Evolutionary conservation across 2,113 vertebrate species (phyloP), one percentile per base, ranked within the genome.

Genomic region (Labeo rohita): DNA sequence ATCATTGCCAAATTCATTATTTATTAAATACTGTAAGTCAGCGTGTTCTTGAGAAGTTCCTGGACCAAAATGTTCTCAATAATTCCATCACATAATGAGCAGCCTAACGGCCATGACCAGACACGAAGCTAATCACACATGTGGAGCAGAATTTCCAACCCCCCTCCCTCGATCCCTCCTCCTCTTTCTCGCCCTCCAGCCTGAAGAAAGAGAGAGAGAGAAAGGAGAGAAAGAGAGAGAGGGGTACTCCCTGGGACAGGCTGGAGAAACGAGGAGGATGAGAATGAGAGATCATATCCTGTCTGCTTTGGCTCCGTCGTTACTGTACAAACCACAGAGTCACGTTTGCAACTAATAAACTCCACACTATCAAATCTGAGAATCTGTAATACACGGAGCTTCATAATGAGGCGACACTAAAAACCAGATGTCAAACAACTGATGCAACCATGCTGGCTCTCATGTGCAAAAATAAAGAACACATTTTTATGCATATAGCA

Each of bases 151-250:
- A 50, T 75, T 34, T 49, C 54, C 21, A 74, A 63, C 39, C 52
- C 34, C 74, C 18, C 43, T 49, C 21, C 36, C 50, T 54, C 28
- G 2, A 75, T 75, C 73, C 68, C 82, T 47, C 18, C 36, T n/a
- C 10, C 18, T 89, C 87, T 86, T 1, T 34, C 80, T 82, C 77
- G 43, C 87, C 88, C 88, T 81, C n/a, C 39, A 81, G 79, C 79
- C 59, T 34, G 59, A 6, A 39, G 43, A 65, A 0, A 61, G 47
- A 52, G n/a, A 76, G 36, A 23, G 78, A 80, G 77, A 61, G 75
- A 28, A 45, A 76, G 76, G 13, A 34, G n/a, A 16, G 36, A 65
- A 43, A 47, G 39, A 15, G 43, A 66, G 61, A 16, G 56, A 49
- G 43, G 36, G 61, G 45, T 50, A 85, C 79, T 88, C 87, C 84